Percentiles rank a stretch among this genome's conserved stretches.
These are phyloP conservation scores for Eriocheir sinensis DNA, from an alignment of 1,140 invertebrate genomes.

Conservation along the genomic window DNA sequence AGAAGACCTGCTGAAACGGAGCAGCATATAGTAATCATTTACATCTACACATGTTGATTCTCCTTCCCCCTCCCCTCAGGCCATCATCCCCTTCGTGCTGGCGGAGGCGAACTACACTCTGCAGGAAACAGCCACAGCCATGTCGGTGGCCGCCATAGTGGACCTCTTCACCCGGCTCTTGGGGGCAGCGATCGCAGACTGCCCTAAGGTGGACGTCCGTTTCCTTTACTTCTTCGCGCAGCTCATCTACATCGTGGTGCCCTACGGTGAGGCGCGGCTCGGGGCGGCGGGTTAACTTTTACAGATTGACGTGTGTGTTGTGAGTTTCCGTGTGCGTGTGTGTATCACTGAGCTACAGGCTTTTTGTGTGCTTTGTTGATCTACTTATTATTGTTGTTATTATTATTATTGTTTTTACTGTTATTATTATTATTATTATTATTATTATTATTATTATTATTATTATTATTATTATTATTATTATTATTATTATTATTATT, in stretches of 20 bases:
- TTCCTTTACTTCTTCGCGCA: conserved; percentile 27
- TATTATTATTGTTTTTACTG: no score
- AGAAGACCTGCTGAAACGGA: no score
- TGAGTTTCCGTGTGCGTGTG: not conserved
- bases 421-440: no score
- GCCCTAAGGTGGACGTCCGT: not conserved
- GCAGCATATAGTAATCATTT: no score
- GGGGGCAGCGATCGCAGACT: conserved; percentile 38
- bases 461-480: no score
- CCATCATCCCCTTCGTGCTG: conserved; percentile 53
- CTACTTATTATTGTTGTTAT: no score
- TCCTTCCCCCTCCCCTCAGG: not conserved
- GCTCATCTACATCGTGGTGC: conserved; percentile 30
- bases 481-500: no score
- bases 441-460: no score
- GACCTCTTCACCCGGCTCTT: conserved; percentile 35
- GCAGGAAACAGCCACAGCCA: conserved; percentile 35
- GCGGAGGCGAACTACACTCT: conserved; percentile 38
- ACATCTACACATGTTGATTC: no score
- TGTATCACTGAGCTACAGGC: not conserved
- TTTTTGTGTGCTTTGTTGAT: not conserved
- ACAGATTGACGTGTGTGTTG: not conserved
- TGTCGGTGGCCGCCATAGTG: conserved; percentile 48
- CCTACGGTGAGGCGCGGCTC: conserved; percentile 34
- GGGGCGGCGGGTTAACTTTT: not conserved